Conservation (phyloP, 2,797 vertebrate genomes). For the Perodicticus potto region DNA sequence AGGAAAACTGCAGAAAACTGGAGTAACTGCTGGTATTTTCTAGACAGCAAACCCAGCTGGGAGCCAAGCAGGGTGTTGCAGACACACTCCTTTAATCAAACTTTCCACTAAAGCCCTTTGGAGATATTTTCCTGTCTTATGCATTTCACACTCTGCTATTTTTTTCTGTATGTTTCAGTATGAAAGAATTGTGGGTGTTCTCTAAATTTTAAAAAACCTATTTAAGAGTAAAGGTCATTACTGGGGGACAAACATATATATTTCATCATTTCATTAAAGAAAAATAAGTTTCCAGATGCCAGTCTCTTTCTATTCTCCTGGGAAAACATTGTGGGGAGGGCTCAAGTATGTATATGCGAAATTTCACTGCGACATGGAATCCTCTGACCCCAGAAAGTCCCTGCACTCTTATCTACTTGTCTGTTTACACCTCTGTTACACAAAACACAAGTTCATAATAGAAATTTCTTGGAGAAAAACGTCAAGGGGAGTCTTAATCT, state of each 20-base stretch:
- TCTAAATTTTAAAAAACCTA: not conserved
- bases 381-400: accelerated
- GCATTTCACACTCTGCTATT: not conserved
- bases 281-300: not conserved
- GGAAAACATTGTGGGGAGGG: not conserved
- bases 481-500: not conserved
- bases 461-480: not conserved
- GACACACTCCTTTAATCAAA: not conserved
- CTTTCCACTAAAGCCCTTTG: not conserved
- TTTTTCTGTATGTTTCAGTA: not conserved
- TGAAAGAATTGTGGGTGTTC: not conserved
- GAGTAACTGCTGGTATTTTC: not conserved
- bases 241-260: not conserved
- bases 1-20: not conserved
- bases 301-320: not conserved
- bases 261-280: conserved; percentile 18
- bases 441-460: not conserved
- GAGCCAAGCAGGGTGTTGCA: not conserved
- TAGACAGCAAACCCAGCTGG: not conserved
- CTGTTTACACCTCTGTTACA: not conserved
- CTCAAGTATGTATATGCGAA: not conserved
- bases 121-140: not conserved
- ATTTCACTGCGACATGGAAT: not conserved
- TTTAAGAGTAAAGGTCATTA: conserved; percentile 44
- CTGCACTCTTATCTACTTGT: not conserved